phyloP scores from a whole-genome alignment of 2,797 vertebrate species.

The Clarias fuscus region DNA sequence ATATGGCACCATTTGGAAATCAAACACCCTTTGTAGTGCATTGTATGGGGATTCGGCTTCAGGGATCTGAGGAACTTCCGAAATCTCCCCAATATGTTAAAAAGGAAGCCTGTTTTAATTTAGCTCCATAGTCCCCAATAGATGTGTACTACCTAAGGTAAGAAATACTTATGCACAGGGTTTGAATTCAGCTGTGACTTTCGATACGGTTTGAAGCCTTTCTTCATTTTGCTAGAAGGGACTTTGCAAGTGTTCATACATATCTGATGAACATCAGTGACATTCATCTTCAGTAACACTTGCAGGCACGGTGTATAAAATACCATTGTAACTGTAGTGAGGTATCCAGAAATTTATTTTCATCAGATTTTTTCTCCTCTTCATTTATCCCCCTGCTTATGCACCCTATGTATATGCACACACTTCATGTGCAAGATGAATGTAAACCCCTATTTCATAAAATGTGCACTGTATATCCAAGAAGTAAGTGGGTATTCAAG shows the following conservation, averaged over 20 bases:
- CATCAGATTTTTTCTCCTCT: neutral
- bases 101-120: neutral
- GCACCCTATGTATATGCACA: neutral
- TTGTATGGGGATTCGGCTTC: neutral
- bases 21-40: constrained; percentile 17
- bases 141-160: constrained; percentile 5
- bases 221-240: constrained; percentile 1
- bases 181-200: neutral
- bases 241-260: constrained; percentile 5
- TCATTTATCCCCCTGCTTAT: neutral
- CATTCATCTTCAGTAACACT: constrained; percentile 14
- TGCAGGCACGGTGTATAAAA: neutral
- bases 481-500: neutral
- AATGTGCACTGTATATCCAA: neutral
- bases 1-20: constrained; percentile 13
- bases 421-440: neutral
- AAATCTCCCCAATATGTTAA: constrained; percentile 3
- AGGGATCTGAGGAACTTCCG: constrained; percentile 6
- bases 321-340: neutral
- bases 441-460: neutral
- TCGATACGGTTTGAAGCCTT: neutral
- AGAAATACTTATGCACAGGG: neutral
- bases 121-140: neutral
- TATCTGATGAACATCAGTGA: constrained; percentile 7
- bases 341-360: neutral